Evolutionary conservation across 2,888 invertebrate species (phyloP).

Genomic region (Tenthredo amoena): DNA sequence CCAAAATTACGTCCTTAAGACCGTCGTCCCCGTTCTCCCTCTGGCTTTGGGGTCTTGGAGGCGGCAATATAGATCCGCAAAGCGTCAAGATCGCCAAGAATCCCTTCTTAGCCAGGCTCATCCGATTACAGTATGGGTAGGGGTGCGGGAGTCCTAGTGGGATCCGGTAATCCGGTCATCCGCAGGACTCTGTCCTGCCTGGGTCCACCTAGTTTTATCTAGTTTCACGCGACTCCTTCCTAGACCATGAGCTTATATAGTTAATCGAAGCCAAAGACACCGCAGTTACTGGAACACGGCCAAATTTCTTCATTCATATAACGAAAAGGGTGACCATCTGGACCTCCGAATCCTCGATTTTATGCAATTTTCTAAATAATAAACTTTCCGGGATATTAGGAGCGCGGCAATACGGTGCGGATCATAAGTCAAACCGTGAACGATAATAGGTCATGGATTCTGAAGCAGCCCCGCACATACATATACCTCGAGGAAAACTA

Average conservation of each 20-base stretch:
- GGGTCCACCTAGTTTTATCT: conserved; percentile 32
- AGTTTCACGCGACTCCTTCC: conserved; percentile 33
- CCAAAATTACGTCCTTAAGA: conserved; percentile 42
- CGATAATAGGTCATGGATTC: not conserved
- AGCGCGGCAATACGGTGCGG: not conserved
- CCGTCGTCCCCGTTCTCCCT: not conserved
- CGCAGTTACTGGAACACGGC: conserved; percentile 2
- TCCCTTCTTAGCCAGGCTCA: conserved; percentile 50
- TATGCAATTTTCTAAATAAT: not conserved
- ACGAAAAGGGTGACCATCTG: conserved; percentile 9
- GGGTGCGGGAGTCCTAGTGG: not conserved
- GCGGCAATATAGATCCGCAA: conserved; percentile 45
- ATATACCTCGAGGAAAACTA: not conserved
- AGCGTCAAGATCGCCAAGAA: conserved; percentile 50
- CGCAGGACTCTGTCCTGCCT: not conserved
- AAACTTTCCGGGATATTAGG: not conserved
- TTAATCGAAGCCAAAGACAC: not conserved
- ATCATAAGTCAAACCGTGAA: not conserved
- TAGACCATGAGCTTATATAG: not conserved
- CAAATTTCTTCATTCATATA: conserved; percentile 32
- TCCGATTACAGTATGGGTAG: conserved; percentile 43
- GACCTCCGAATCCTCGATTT: not conserved
- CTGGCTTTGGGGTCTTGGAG: conserved; percentile 25
- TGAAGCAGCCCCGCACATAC: too few relatives aligned
- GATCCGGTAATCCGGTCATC: conserved; percentile 48